Conservation (phyloP, 2,113 vertebrate genomes). For the Bagarius yarrelli region DNA sequence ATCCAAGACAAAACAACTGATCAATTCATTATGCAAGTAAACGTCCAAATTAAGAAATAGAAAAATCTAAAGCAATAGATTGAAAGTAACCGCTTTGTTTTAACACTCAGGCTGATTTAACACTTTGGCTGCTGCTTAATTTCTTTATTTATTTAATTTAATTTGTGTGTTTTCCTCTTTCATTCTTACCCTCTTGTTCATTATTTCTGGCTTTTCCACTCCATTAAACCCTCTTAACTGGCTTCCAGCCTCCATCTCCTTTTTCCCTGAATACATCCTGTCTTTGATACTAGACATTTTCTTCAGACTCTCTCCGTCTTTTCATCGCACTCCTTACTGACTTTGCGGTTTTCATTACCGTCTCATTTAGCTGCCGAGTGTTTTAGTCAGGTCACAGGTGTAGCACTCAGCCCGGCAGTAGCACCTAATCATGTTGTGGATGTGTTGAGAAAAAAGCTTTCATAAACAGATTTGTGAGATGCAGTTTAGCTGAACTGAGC, state of each 20-base stretch:
- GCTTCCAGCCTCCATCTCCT: background rate
- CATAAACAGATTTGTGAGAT: background rate
- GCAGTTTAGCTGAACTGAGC: too few relatives aligned
- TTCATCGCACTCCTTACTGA: conserved; percentile 4
- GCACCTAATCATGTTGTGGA: conserved; percentile 17
- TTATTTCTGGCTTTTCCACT: background rate
- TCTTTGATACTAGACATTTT: conserved; percentile 8
- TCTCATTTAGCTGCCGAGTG: conserved; percentile 20
- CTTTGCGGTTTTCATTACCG: conserved; percentile 13
- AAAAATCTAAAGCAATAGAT: too few relatives aligned
- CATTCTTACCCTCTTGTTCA: background rate
- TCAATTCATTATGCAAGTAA: too few relatives aligned
- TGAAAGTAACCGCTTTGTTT: too few relatives aligned
- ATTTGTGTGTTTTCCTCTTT: background rate
- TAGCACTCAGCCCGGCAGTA: conserved; percentile 18
- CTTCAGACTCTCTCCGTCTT: background rate
- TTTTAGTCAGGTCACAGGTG: conserved; percentile 5
- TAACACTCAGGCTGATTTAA: background rate
- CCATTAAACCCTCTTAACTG: background rate
- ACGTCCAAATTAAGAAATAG: too few relatives aligned
- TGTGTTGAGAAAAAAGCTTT: conserved; percentile 28
- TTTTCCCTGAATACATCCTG: background rate
- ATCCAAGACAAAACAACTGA: background rate
- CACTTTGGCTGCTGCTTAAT: background rate
- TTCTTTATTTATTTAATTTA: background rate